Base-by-base conservation (phyloP, 2,888 invertebrate species). In the Pinctada fucata region DNA sequence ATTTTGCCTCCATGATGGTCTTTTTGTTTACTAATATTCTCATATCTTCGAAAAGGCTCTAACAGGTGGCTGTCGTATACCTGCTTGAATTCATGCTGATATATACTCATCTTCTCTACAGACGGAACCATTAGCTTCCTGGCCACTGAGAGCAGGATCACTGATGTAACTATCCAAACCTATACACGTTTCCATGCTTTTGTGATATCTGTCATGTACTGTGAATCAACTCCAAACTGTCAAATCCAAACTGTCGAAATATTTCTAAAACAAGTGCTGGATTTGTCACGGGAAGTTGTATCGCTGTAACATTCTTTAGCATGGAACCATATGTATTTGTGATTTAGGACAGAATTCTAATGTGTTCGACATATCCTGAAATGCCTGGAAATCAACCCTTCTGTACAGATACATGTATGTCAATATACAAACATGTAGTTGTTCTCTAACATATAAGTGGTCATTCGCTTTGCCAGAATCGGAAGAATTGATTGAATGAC, bases 141-240 rank as follows among this genome's bases (percentile, higher is more conserved):
- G 4, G 78, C 75, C 52, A 78, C 72, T 3, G 66, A 67, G 51
- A 79, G 74, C 3, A 76, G 70, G 69, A 79, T 68, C 3, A 80
- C 80, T 8, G 76, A 81, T 3, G 78, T 78, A 4, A 78, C 78
- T 73, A 81, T 80, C 49, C 78, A 70, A 5, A 81, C 71, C 16
- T 81, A 66, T 5, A 81, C 52, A 58, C 77, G 72, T 72, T 80
- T 77, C 77, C 80, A 80, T 45, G 70, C 58, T 31, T 73, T 71
- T 64, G 78, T 78, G 47, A 66, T 75, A 31, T 31, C 31, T 31
- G 72, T 65, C 77, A 5, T 49, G 66, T 48, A 64, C 78, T 64
- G 72, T 75, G 75, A 80, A 78, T n/a, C 31, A 45, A 31, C 31
- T 31, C 31, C 31, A 31, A 31, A 31, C 31, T 31, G 31, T 1